Conservation (phyloP, 1,140 invertebrate species). For the Temnothorax longispinosus region DNA sequence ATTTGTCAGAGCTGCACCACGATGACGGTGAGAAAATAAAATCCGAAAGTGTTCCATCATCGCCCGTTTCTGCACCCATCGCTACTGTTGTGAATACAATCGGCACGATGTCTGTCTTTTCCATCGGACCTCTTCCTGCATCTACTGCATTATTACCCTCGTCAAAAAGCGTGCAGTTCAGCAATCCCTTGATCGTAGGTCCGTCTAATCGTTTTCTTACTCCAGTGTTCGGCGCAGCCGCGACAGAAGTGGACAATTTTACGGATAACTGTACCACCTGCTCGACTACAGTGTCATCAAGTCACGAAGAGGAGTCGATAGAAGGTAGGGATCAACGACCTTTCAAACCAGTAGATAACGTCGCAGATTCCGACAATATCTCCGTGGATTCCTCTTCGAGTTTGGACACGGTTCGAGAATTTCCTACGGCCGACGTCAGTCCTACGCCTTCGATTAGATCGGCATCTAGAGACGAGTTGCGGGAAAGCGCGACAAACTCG, state of each 20-base stretch:
- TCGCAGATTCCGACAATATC: slow-evolving; percentile 72
- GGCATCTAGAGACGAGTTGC: background rate
- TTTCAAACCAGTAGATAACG: slow-evolving; percentile 9
- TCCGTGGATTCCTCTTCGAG: slow-evolving; percentile 68
- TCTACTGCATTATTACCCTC: slow-evolving; percentile 4
- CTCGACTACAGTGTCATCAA: background rate
- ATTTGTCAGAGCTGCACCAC: background rate
- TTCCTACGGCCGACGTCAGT: slow-evolving; percentile 55
- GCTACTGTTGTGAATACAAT: background rate
- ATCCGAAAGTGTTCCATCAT: background rate
- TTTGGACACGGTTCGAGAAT: slow-evolving; percentile 74
- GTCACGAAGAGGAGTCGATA: background rate
- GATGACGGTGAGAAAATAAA: slow-evolving; percentile 59
- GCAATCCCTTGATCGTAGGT: slow-evolving; percentile 76
- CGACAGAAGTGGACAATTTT: slow-evolving; percentile 24
- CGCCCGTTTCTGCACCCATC: background rate
- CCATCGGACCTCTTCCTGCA: slow-evolving; percentile 79
- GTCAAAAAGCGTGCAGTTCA: slow-evolving; percentile 78
- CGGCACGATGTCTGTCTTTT: slow-evolving; percentile 76
- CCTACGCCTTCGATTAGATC: background rate
- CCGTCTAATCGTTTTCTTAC: slow-evolving; percentile 67
- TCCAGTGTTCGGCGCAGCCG: slow-evolving; percentile 60
- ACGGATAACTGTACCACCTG: background rate
- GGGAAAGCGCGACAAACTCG: background rate
- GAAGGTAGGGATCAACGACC: background rate